phyloP scores from a whole-genome alignment of 2,888 invertebrate genomes.

The Argyresthia goedartella region DNA sequence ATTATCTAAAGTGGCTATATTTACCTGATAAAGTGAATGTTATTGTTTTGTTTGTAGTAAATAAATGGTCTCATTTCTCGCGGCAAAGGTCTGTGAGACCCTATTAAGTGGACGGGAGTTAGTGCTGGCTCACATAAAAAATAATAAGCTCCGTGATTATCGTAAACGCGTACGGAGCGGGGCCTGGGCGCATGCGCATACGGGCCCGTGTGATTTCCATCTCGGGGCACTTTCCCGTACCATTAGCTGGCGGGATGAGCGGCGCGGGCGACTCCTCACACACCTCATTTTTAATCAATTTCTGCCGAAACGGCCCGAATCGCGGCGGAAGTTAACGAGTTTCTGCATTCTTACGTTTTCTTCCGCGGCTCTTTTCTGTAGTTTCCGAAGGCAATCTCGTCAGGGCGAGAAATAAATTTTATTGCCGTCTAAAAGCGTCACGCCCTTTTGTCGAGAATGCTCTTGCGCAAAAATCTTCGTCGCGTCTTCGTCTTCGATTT shows the following conservation, averaged over 20 bases:
- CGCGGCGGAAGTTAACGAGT: conserved; percentile 9
- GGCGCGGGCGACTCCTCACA: conserved; percentile 12
- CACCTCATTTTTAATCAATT: conserved; percentile 23
- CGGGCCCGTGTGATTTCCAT: conserved; percentile 36
- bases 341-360: conserved; percentile 1
- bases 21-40: too few species aligned
- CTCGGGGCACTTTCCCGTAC: conserved; percentile 41
- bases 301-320: background rate
- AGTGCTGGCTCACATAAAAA: conserved; percentile 54
- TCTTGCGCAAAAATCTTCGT: conserved; percentile 27
- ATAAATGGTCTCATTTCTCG: too few species aligned
- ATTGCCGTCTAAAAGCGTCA: conserved; percentile 15
- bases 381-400: conserved; percentile 2
- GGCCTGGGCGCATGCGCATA: conserved; percentile 17
- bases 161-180: conserved; percentile 24
- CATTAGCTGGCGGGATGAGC: conserved; percentile 26
- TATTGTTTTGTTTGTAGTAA: too few species aligned
- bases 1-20: too few species aligned
- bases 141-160: conserved; percentile 60
- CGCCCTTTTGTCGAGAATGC: conserved; percentile 18
- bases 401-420: background rate
- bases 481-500: conserved; percentile 30
- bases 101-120: conserved; percentile 20
- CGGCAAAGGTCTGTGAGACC: conserved; percentile 10
- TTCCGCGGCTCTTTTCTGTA: background rate